These are phyloP conservation scores for Schizaphis graminum DNA, from an alignment of 2,888 invertebrate genomes.

Conservation along the genomic window DNA sequence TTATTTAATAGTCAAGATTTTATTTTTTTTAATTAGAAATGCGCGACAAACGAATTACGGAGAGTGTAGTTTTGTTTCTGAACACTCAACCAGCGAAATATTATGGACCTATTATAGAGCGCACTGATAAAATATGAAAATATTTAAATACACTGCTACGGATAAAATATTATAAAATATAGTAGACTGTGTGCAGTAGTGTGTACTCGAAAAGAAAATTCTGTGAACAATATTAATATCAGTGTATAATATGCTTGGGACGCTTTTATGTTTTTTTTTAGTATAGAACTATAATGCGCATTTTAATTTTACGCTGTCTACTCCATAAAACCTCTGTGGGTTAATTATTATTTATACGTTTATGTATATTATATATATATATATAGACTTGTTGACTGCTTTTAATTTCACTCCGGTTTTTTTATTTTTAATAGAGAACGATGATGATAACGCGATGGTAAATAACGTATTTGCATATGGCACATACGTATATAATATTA, in stretches of 20 bases:
- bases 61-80: background rate
- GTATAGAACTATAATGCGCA: background rate
- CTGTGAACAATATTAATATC: background rate
- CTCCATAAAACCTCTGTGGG: background rate
- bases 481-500: background rate
- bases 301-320: constrained; percentile 26
- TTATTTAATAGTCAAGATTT: background rate
- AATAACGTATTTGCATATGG: background rate
- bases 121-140: background rate
- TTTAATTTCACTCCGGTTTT: constrained; percentile 11
- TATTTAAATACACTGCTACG: background rate
- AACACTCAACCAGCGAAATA: background rate
- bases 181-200: background rate
- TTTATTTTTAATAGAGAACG: background rate
- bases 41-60: background rate
- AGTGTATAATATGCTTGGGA: background rate
- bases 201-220: background rate
- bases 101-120: background rate
- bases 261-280: constrained; percentile 2
- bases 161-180: background rate
- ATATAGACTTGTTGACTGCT: constrained; percentile 17
- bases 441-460: background rate
- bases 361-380: background rate
- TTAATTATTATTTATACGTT: constrained; percentile 15
- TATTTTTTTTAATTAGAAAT: background rate